Base-by-base conservation (phyloP, 2,888 invertebrate species). In the Drosophila mayaguana region DNA sequence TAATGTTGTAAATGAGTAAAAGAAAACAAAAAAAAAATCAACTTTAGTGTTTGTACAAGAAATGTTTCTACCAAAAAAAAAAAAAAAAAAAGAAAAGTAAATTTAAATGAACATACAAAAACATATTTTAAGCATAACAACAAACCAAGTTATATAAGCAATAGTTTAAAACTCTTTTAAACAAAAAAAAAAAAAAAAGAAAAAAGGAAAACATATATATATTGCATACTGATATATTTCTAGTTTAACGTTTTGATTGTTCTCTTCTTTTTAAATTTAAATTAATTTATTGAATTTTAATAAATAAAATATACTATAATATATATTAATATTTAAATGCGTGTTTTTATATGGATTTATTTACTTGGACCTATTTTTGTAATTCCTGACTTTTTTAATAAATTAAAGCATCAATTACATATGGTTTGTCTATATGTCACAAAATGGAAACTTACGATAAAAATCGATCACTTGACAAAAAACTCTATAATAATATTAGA, bases 171-270 rank as follows among this genome's bases (percentile, higher is more conserved):
- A 70, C 70, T 54, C 68, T 81, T 86, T 87, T 77, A 83, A 89
- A 72, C 66, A 66, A 79, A 72, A 79, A 77, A 46, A 68, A 45
- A 42, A 67, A 66, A 68, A 69, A 63, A 54, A 60, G 57, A 53
- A 63, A 56, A 40, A 54, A 59, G 20, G 36, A 36, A 61, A 61
- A 34, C 56, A 68, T 76, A 72, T 22, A 43, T 67, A 75, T 64
- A 75, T 60, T 72, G 69, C 75, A 71, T 89, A 81, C 63, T 66
- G 65, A 74, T 69, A 75, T 80, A 85, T 75, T 76, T 81, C 81
- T 88, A 85, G 89, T 84, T 89, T 85, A 85, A 85, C 84, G 81
- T 89, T 89, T 85, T 80, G 55, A 85, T 87, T 84, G 84, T 84
- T 84, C 87, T 86, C 72, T 86, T 83, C 48, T 71, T 88, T 84